phyloP scores from a whole-genome alignment of 2,888 invertebrate genomes.

The Entomobrya proxima region DNA sequence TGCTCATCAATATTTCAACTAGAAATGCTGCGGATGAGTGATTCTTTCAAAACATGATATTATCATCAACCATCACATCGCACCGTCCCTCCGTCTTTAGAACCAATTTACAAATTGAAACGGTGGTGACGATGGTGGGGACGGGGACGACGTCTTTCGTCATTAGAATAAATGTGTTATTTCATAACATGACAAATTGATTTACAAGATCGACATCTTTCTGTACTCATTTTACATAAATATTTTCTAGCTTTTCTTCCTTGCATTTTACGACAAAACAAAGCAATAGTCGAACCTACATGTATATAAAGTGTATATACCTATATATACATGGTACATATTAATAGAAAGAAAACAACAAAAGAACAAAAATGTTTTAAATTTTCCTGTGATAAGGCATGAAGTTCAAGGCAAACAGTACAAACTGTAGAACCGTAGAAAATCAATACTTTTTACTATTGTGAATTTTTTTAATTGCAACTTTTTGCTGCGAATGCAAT shows the following conservation, averaged over 20 bases:
- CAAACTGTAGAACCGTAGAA: constrained; percentile 9
- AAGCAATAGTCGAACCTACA: background rate
- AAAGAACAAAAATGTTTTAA: background rate
- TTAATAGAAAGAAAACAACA: background rate
- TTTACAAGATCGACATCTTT: background rate
- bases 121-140: constrained; percentile 17
- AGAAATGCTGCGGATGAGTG: constrained; percentile 48
- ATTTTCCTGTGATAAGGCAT: background rate
- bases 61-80: constrained; percentile 21
- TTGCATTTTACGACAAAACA: background rate
- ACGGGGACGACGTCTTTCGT: constrained; percentile 47
- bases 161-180: constrained; percentile 50
- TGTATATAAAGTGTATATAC: constrained; percentile 19
- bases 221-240: background rate
- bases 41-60: constrained; percentile 31
- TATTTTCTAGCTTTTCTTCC: background rate
- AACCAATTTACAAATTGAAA: constrained; percentile 54
- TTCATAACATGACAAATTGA: constrained; percentile 45
- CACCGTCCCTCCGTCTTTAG: constrained; percentile 23
- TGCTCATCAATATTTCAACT: constrained; percentile 61
- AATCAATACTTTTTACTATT: constrained; percentile 6
- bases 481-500: constrained; percentile 7
- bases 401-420: constrained; percentile 29
- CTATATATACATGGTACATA: background rate
- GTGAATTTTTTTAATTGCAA: background rate